A percentile compares a stretch with the other conserved stretches of the same genome.
Evolutionary conservation across 2,888 invertebrate species (phyloP).

Genomic region (Nephrotoma appendiculata): DNA sequence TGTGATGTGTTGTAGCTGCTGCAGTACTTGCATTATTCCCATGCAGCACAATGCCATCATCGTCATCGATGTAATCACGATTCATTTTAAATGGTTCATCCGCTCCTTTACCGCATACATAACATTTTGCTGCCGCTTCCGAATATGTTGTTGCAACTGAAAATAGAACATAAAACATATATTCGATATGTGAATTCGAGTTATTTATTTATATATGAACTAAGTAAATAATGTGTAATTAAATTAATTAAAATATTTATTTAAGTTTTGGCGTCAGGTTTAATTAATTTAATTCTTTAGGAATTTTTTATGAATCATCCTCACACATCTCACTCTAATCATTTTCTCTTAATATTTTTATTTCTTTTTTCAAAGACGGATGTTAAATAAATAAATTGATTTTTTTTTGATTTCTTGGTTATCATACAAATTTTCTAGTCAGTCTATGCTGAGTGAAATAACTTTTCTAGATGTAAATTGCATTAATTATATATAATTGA

Average conservation of each 20-base stretch:
- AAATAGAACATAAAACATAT: constrained; percentile 4
- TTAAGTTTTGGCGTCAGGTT: background rate
- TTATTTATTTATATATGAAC: background rate
- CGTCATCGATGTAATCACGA: background rate
- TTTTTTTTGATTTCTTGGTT: background rate
- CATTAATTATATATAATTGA: background rate
- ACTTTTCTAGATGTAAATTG: background rate
- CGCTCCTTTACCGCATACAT: constrained; percentile 12
- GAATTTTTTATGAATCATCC: background rate
- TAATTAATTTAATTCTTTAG: background rate
- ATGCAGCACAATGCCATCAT: background rate
- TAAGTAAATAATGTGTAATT: background rate
- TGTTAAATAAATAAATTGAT: background rate
- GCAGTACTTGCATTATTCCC: background rate
- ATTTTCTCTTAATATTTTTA: background rate
- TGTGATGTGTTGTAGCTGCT: background rate
- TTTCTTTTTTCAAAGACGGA: background rate
- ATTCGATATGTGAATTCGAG: background rate
- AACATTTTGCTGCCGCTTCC: constrained; percentile 11
- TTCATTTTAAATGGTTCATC: constrained; percentile 11
- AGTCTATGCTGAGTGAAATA: background rate
- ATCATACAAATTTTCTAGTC: background rate
- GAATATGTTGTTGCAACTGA: constrained; percentile 5
- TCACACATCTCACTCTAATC: background rate
- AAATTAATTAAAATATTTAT: background rate